Evolutionary conservation across 2,113 vertebrate species (phyloP).

Genomic region (Gobiocypris rarus): DNA sequence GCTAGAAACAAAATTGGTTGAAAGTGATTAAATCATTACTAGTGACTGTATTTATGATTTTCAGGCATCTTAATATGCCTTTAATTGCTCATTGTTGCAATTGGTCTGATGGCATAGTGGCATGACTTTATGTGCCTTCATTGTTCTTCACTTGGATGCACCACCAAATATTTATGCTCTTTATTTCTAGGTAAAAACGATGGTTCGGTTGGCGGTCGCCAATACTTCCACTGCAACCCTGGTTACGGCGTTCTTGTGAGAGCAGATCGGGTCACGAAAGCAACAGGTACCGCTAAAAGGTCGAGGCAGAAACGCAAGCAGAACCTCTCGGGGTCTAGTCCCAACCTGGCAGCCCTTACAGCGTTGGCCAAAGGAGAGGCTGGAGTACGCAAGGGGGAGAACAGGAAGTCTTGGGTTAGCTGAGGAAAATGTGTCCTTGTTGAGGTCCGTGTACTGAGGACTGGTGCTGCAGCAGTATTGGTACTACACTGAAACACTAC

Average conservation of each 20-base stretch:
- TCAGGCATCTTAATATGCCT: too few relatives aligned
- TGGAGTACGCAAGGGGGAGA: constrained; percentile 67
- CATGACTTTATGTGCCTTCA: too few relatives aligned
- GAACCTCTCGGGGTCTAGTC: constrained; percentile 64
- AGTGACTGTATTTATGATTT: too few relatives aligned
- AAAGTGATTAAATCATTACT: too few relatives aligned
- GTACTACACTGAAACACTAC: not conserved
- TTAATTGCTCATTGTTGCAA: too few relatives aligned
- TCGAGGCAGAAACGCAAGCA: constrained; percentile 61
- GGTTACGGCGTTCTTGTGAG: constrained; percentile 91
- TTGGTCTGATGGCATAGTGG: too few relatives aligned
- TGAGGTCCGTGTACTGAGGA: not conserved
- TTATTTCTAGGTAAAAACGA: constrained; percentile 88
- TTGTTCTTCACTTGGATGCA: not conserved
- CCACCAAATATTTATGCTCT: not conserved
- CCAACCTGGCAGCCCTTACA: constrained; percentile 68
- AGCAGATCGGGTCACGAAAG: constrained; percentile 78
- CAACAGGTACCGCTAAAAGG: constrained; percentile 62
- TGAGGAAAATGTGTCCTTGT: constrained; percentile 64
- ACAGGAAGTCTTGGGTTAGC: constrained; percentile 95
- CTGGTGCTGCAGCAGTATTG: not conserved
- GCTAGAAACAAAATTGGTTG: too few relatives aligned
- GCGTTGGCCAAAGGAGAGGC: constrained; percentile 74
- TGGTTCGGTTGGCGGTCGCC: constrained; percentile 87
- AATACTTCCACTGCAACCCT: constrained; percentile 91